Percentiles rank a stretch among this genome's conserved stretches.
Conservation (phyloP, 2,888 invertebrate genomes). For the Thecophora atra region DNA sequence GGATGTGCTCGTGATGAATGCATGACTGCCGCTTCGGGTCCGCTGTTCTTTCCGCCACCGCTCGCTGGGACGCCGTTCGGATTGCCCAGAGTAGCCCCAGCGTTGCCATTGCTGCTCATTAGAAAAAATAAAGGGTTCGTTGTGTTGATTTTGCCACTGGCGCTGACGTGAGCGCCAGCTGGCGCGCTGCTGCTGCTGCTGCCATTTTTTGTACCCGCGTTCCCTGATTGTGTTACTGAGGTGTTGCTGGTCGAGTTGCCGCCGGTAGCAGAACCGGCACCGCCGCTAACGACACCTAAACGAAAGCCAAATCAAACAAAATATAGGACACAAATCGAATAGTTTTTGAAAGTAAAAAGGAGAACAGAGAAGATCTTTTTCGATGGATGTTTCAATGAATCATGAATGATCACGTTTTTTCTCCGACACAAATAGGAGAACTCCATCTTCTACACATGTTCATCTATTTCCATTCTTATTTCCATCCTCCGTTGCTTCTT, state of each 20-base stretch:
- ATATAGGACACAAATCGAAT: too few relatives aligned
- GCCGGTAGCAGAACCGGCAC: conserved; percentile 37
- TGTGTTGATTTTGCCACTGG: conserved; percentile 46
- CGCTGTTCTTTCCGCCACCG: conserved; percentile 28
- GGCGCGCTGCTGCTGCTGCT: conserved; percentile 10
- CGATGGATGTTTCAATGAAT: too few relatives aligned
- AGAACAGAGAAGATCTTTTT: too few relatives aligned
- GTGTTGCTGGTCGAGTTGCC: conserved; percentile 46
- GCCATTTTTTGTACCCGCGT: conserved; percentile 50
- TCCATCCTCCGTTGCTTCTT: not conserved
- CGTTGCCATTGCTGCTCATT: conserved; percentile 53
- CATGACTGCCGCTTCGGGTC: not conserved
- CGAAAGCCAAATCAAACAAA: too few relatives aligned
- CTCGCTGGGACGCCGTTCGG: conserved; percentile 39
- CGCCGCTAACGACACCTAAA: conserved; percentile 37
- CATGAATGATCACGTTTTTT: conserved; percentile 30
- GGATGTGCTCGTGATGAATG: conserved; percentile 23
- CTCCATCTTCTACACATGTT: too few relatives aligned
- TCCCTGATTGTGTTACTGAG: conserved; percentile 47
- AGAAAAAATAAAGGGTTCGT: conserved; percentile 56
- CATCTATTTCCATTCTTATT: too few relatives aligned
- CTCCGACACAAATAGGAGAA: not conserved
- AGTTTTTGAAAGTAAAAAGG: too few relatives aligned
- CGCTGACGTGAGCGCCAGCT: conserved; percentile 5
- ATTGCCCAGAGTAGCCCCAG: conserved; percentile 43